Conservation (phyloP, 2,113 vertebrate species). For the Chloropsis cyanopogon region DNA sequence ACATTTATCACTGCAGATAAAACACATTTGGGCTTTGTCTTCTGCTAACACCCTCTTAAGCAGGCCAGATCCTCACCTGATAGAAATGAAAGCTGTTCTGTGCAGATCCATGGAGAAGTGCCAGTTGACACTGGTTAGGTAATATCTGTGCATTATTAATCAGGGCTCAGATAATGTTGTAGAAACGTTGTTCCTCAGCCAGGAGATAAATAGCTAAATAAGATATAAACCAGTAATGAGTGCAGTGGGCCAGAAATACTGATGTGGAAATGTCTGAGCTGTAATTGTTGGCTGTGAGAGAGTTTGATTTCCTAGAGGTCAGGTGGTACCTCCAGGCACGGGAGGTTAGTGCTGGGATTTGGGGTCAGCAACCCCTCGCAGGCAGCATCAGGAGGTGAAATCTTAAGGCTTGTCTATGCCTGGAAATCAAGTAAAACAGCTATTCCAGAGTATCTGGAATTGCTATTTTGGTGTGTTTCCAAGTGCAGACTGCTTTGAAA, state of each 20-base stretch:
- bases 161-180: not conserved
- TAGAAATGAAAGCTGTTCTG: not conserved
- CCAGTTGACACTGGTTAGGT: conserved; percentile 12
- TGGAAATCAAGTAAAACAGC: conserved; percentile 33
- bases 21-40: not conserved
- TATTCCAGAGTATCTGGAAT: not conserved
- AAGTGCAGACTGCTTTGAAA: conserved; percentile 44
- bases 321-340: conserved; percentile 53
- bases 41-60: not conserved
- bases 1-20: not conserved
- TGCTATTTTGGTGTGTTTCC: conserved; percentile 26
- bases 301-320: conserved; percentile 3
- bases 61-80: conserved; percentile 4
- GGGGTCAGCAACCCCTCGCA: not conserved
- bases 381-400: conserved; percentile 21
- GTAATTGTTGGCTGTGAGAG: not conserved
- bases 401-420: not conserved
- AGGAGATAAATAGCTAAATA: conserved; percentile 30
- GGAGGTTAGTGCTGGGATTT: not conserved
- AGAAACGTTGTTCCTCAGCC: not conserved
- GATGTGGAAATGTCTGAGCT: conserved; percentile 33
- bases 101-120: conserved; percentile 1
- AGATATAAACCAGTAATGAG: conserved; percentile 14
- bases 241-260: conserved; percentile 9
- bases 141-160: conserved; percentile 29